Conservation (phyloP, 2,113 vertebrate genomes). For the Sturnus vulgaris region DNA sequence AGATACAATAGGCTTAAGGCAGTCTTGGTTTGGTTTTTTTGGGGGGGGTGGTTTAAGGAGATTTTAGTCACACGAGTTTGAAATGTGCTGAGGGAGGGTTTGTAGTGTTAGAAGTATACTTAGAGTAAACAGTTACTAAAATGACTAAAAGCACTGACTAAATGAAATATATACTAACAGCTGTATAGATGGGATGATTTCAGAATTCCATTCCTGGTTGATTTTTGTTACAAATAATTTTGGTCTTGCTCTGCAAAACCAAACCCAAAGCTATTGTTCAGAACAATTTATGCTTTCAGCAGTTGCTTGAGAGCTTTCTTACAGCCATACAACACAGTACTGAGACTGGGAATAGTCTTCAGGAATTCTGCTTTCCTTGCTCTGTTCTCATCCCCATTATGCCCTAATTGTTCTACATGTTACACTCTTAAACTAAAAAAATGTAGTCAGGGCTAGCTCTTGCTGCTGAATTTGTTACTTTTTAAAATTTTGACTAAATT, state of each 20-base stretch:
- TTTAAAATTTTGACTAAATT: background rate
- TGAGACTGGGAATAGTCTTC: background rate
- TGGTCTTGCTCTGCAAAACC: background rate
- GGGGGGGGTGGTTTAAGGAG: accelerated
- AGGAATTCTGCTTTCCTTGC: background rate
- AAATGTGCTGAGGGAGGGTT: background rate
- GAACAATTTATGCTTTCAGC: background rate
- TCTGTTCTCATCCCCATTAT: background rate
- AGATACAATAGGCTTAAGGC: background rate
- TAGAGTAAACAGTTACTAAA: background rate
- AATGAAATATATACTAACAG: background rate
- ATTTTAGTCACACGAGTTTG: background rate
- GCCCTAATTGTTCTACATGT: background rate
- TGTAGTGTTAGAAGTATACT: background rate
- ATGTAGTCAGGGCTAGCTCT: background rate
- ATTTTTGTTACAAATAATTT: background rate
- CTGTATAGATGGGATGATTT: background rate
- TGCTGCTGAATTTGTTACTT: background rate
- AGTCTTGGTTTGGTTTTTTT: background rate
- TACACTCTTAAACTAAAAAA: background rate
- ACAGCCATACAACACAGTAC: background rate
- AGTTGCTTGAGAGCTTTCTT: background rate
- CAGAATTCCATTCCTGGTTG: background rate
- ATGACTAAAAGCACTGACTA: background rate
- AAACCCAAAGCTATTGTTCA: background rate